Conservation (phyloP, 2,888 invertebrate species). For the Plebejus anna region DNA sequence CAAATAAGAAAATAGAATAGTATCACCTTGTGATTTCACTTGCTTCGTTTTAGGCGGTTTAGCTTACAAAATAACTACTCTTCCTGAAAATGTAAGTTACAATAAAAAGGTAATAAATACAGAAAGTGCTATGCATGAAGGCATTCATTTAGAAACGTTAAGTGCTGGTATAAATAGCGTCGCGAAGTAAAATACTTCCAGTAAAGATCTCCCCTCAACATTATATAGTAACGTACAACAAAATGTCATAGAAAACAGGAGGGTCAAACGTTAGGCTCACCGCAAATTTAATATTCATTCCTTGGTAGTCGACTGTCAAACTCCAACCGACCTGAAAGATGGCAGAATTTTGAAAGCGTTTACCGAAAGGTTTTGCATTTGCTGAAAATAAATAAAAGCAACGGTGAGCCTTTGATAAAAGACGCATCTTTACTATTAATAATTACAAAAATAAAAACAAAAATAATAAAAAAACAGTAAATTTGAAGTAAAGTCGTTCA, state of each 20-base stretch:
- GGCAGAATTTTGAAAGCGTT: not conserved
- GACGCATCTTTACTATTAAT: no score
- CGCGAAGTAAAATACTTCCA: not conserved
- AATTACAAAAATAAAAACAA: not conserved
- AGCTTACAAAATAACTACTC: not conserved
- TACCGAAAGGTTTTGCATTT: not conserved
- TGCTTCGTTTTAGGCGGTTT: no score
- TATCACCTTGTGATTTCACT: no score
- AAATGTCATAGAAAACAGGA: conserved; percentile 23
- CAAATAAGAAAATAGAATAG: no score
- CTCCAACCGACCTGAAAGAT: not conserved
- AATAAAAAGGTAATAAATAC: not conserved
- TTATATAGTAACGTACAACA: not conserved
- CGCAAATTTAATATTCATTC: conserved; percentile 16
- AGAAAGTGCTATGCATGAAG: not conserved
- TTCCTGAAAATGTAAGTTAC: not conserved
- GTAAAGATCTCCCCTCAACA: not conserved
- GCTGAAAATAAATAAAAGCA: not conserved
- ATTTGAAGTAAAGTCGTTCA: no score
- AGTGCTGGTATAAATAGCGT: conserved; percentile 4
- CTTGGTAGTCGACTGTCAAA: not conserved
- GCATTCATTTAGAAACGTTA: not conserved
- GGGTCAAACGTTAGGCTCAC: not conserved
- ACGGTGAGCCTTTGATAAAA: not conserved
- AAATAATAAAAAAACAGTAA: not conserved